Evolutionary conservation across 2,888 invertebrate species (phyloP), one percentile per base, ranked within the genome.

Genomic region (Druceiella hillmani): DNA sequence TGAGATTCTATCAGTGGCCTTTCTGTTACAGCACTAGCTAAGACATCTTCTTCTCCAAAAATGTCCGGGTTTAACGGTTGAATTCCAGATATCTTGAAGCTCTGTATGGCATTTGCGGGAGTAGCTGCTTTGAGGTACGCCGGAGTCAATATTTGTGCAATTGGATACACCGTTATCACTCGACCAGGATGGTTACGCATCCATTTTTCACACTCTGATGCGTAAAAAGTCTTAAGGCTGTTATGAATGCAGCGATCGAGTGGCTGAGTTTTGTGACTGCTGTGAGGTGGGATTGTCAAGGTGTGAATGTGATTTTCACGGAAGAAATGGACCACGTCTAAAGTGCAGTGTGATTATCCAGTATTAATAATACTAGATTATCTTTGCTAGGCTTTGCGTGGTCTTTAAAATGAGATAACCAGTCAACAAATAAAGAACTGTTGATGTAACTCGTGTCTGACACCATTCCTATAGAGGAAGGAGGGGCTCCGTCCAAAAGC

Each of bases 401-500:
- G 6, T 44, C 32, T 16, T 34, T 40, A 12, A 45, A 47, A 31
- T 44, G 43, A 14, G 24, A 6, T 3, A 49, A 32, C 44, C 46
- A 48, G 6, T 41, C 35, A 1, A 48, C 1, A 46, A 44, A 51
- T 1, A 48, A 29, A 14, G 33, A 32, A 2, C 26, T 26, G 16
- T 48, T 49, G 1, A 50, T 48, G 9, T 38, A 50, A 12, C 48
- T 37, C 0, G 39, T 36, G 16, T 49, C 46, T 4, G 47, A 45
- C 3, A 43, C 43, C 43, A 47, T 41, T 10, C 17, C 47, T 7
- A 55, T 47, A 12, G 52, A 36, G 24, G 52, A 53, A 16, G 51
- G 46, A 28, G 55, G 58, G 11, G 54, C 54, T 13, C 50, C 53
- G 35, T 55, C 47, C 36, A 55, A 43, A 9, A 58, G 41, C 42